A percentile compares a stretch with the other conserved stretches of the same genome.
phyloP scores from a whole-genome alignment of 2,888 invertebrate genomes.

The Isoperla grammatica region DNA sequence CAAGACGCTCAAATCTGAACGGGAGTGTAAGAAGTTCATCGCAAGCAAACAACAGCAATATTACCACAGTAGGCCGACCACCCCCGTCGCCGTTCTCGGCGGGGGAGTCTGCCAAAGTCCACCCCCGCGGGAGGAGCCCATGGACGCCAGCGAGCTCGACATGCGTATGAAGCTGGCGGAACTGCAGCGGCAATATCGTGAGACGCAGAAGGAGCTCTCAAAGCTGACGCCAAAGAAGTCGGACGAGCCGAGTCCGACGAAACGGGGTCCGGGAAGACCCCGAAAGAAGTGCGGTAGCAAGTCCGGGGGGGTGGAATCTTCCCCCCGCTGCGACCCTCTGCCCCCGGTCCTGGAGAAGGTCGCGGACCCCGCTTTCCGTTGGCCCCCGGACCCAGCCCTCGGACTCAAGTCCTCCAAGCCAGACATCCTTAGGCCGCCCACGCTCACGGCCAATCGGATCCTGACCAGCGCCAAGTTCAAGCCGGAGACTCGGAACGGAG shows the following conservation, averaged over 20 bases:
- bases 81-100: conserved; percentile 10
- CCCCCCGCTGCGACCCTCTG: conserved; percentile 12
- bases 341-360: conserved; percentile 37
- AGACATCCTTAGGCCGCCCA: conserved; percentile 44
- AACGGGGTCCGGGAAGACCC: conserved; percentile 46
- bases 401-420: conserved; percentile 28
- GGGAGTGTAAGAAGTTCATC: conserved; percentile 39
- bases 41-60: conserved; percentile 39
- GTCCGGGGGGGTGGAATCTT: conserved; percentile 16
- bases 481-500: conserved; percentile 16
- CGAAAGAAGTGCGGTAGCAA: conserved; percentile 44
- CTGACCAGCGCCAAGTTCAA: conserved; percentile 30
- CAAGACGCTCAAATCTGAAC: conserved; percentile 36
- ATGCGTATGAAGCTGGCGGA: conserved; percentile 78
- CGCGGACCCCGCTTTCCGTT: conserved; percentile 2
- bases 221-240: conserved; percentile 57
- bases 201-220: conserved; percentile 76
- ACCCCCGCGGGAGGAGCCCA: conserved; percentile 36
- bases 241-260: conserved; percentile 34
- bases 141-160: conserved; percentile 71
- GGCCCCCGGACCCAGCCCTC: conserved; percentile 18
- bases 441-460: conserved; percentile 38
- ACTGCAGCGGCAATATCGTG: conserved; percentile 72
- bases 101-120: conserved; percentile 20
- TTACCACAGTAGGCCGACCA: conserved; percentile 29